Evolutionary conservation across 2,113 vertebrate genomes (phyloP).

Genomic region (Leuciscus idus): DNA sequence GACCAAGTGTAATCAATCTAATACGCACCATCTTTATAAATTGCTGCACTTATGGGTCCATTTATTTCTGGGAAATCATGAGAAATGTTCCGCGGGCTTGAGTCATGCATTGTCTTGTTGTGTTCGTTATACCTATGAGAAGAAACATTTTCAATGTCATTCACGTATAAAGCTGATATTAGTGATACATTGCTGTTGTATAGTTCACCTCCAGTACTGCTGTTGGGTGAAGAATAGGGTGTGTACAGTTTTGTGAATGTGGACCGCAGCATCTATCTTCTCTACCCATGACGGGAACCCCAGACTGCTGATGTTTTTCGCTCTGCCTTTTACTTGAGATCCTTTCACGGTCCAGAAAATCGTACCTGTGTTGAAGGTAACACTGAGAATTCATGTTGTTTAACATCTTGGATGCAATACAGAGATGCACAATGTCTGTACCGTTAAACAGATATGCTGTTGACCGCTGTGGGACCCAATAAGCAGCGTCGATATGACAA

Average conservation of each 20-base stretch:
- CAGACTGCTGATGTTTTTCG: conserved; percentile 70
- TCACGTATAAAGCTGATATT: neutral
- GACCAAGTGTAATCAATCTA: neutral
- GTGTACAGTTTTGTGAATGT: conserved; percentile 70
- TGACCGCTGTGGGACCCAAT: conserved; percentile 70
- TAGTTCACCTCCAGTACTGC: conserved; percentile 76
- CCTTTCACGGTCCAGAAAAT: conserved; percentile 76
- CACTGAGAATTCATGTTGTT: no score
- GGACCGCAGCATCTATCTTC: conserved; percentile 74
- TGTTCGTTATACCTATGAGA: conserved; percentile 75
- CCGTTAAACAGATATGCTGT: conserved; percentile 76
- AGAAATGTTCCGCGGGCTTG: conserved; percentile 72
- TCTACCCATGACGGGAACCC: conserved; percentile 74
- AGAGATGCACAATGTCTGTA: conserved; percentile 47
- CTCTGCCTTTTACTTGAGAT: conserved; percentile 66
- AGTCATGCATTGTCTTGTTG: conserved; percentile 70
- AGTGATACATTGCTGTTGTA: neutral
- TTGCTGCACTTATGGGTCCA: conserved; percentile 70
- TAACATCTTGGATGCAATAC: neutral
- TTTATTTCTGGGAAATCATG: conserved; percentile 75
- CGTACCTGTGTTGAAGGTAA: conserved; percentile 61
- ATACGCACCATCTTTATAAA: conserved; percentile 71
- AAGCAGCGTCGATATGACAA: conserved; percentile 75
- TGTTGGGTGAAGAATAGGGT: conserved; percentile 77
- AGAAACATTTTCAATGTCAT: neutral